phyloP scores from a whole-genome alignment of 2,888 invertebrate genomes.

The Ophion ellenae region DNA sequence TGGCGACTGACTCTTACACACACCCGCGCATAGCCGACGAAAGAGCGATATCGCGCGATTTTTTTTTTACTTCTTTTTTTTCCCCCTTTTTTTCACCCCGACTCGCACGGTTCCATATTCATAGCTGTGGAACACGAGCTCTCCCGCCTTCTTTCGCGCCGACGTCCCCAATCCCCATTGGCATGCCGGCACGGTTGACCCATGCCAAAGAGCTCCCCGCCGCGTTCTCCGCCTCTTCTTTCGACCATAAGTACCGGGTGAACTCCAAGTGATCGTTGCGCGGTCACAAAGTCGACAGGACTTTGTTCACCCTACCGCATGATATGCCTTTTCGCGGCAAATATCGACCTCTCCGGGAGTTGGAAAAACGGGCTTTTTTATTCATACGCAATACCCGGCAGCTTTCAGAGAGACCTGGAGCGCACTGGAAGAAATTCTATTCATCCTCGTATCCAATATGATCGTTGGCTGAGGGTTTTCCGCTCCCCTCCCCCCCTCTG shows the following conservation, averaged over 20 bases:
- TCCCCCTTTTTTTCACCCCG: neutral
- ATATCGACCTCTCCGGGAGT: constrained; percentile 1
- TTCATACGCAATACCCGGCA: neutral
- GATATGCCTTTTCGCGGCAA: constrained; percentile 44
- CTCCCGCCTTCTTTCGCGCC: constrained; percentile 15
- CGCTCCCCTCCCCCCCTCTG: no score
- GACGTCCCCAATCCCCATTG: constrained; percentile 4
- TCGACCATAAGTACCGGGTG: constrained; percentile 28
- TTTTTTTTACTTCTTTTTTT: constrained; percentile 28
- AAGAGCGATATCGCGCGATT: constrained; percentile 60
- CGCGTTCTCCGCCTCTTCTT: constrained; percentile 4
- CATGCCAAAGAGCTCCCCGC: constrained; percentile 4
- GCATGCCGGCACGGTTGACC: constrained; percentile 13
- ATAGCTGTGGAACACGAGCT: constrained; percentile 60
- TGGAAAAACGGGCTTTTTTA: constrained; percentile 1
- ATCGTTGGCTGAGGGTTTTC: neutral
- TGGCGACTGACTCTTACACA: constrained; percentile 6
- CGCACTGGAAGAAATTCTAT: no score
- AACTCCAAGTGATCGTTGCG: constrained; percentile 53
- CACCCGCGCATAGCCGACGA: constrained; percentile 38
- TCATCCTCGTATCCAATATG: neutral
- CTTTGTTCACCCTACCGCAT: constrained; percentile 46
- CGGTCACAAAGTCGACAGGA: constrained; percentile 51
- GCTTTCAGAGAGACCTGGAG: neutral
- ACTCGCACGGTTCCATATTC: constrained; percentile 57